Base-by-base conservation (phyloP, 2,113 vertebrate species). In the Nanorana parkeri region DNA sequence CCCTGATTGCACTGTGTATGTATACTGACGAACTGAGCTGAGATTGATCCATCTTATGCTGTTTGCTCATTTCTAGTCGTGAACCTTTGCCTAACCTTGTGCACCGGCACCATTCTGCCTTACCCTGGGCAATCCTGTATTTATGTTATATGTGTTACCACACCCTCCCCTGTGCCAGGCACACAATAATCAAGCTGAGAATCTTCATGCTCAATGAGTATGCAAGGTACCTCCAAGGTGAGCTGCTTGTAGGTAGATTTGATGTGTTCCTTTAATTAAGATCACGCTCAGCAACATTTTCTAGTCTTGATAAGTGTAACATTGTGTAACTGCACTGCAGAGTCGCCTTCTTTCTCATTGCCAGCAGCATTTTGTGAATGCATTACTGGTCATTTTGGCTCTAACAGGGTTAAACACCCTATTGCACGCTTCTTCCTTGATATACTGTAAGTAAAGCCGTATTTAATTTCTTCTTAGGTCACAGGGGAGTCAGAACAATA, bases 401-500 rank as follows among this genome's bases (percentile, higher is more conserved):
- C 16, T 7, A 17, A 21, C 20, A 80, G 16, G 55, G 66, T 80
- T 69, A 80, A 61, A 26, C 17, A 16, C 54, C 23, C 55, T 26
- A 29, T 58, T 47, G 16, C 29, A 79, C 24, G 28, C 41, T 2
- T 15, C 36, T 51, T 58, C 24, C 56, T 26, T 78, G 26, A 54
- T 78, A 8, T 68, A 68, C 54, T 52, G n/a, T n/a, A n/a, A n/a
- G n/a, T 78, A 58, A 32, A n/a, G 51, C 77, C 51, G 24, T 36
- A 58, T 78, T 58, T 68, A 80, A 80, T 80, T 80, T 80, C 77
- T 19, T 17, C 51, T 32, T 47, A 17, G 67, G 68, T 68, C 78
- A 63, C 56, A 15, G 24, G 26, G 60, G 51, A 32, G 69, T 23
- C 69, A 81, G 8, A 72, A 41, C 79, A 55, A 64, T 56, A 55